Evolutionary conservation across 2,888 invertebrate genomes (phyloP), one percentile per base, ranked within the genome.

Genomic region (Cabera pusaria): DNA sequence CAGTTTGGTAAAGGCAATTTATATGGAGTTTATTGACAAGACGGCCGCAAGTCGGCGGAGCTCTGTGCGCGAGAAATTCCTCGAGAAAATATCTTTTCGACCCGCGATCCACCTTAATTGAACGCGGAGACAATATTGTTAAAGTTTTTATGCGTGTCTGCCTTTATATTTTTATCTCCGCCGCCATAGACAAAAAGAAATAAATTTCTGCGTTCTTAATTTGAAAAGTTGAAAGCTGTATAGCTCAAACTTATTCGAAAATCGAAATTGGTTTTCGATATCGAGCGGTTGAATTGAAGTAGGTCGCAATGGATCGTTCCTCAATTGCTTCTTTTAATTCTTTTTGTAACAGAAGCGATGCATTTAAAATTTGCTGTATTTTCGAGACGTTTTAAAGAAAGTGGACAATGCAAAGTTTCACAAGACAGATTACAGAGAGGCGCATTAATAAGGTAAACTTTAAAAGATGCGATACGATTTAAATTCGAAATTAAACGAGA

Each of bases 11-110:
- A 71, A 77, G 83, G 84, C 86, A 86, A 86, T 88, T 85, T 87
- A 88, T 88, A 87, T 75, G 85, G 87, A 75, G 74, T 80, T 85
- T 87, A 87, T 86, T 87, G 87, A 87, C 87, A 87, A 84, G 82
- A 73, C 68, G 65, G 69, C 67, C 63, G 62, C 57, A 52, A 67
- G 56, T 48, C 64, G 51, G 54, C 63, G 59, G 38, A 50, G 56
- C 51, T 52, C 36, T 49, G 47, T 56, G 52, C 70, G 77, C 72
- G 84, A 70, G 79, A 83, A 82, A 84, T 86, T 79, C 83, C 75
- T 69, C 57, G 67, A 72, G 74, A 68, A 73, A 78, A 78, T 78
- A 75, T 69, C 76, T 70, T 56, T 65, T 52, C 49, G 51, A 64
- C 44, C 56, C 64, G 56, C 60, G 57, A 61, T 46, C 61, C 72